These are phyloP conservation scores for Morone saxatilis DNA, from an alignment of 2,113 vertebrate genomes.

Conservation along the genomic window DNA sequence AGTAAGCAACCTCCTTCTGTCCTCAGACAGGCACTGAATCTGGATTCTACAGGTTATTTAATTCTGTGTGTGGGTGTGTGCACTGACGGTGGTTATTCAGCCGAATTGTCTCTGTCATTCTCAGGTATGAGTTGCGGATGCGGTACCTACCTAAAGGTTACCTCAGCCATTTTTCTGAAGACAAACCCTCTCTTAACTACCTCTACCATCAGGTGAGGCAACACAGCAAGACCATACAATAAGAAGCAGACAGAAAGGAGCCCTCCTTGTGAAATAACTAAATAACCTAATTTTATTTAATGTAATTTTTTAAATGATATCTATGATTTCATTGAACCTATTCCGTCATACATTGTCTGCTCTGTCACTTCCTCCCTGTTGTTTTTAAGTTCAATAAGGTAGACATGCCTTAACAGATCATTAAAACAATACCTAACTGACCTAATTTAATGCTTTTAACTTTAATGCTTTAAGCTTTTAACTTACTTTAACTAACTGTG, in stretches of 20 bases:
- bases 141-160: slow-evolving; percentile 98
- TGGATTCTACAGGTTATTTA: slow-evolving; percentile 7
- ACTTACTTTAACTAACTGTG: neutral
- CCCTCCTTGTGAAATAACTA: neutral
- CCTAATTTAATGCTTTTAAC: too few species aligned
- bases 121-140: slow-evolving; percentile 96
- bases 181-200: slow-evolving; percentile 98
- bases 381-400: neutral
- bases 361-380: neutral
- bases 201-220: slow-evolving; percentile 97
- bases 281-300: too few species aligned
- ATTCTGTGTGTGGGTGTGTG: neutral
- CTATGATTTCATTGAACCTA: too few species aligned
- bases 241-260: neutral
- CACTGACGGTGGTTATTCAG: neutral
- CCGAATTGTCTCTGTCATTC: slow-evolving; percentile 33
- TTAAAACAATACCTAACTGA: neutral
- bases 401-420: neutral
- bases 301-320: too few species aligned
- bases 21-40: neutral
- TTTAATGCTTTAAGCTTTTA: neutral
- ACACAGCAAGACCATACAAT: neutral
- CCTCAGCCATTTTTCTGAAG: slow-evolving; percentile 96
- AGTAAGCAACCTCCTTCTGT: slow-evolving; percentile 21
- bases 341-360: neutral